These are phyloP conservation scores for Drosophila putrida DNA, from an alignment of 2,888 invertebrate genomes.

Conservation along the genomic window DNA sequence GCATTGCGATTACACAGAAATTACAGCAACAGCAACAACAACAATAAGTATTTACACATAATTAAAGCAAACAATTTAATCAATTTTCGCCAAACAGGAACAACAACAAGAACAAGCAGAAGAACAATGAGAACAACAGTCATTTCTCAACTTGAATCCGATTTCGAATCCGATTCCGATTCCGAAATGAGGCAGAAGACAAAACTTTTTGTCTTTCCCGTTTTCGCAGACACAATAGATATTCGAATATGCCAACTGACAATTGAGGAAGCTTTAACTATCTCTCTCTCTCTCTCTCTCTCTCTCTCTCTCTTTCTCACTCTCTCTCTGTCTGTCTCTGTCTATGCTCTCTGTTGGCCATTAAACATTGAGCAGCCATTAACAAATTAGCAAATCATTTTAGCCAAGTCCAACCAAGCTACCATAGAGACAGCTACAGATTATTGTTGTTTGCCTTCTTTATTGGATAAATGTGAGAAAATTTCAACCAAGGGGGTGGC, in stretches of 20 bases:
- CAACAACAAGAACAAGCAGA: not conserved
- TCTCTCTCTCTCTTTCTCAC: conserved; percentile 6
- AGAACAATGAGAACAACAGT: not conserved
- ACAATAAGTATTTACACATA: conserved; percentile 33
- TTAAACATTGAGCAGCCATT: conserved; percentile 69
- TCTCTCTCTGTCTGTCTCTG: not conserved
- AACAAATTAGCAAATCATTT: conserved; percentile 70
- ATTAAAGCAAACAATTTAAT: conserved; percentile 60
- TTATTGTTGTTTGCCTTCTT: conserved; percentile 35
- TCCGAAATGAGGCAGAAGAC: conserved; percentile 1
- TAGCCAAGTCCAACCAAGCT: conserved; percentile 29
- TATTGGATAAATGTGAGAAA: conserved; percentile 11
- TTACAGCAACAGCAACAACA: not conserved
- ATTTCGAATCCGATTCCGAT: conserved; percentile 8
- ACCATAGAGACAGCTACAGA: conserved; percentile 30
- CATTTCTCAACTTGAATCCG: conserved; percentile 47
- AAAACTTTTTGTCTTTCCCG: conserved; percentile 23
- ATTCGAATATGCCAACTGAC: conserved; percentile 39
- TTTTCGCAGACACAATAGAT: not conserved
- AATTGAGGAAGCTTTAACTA: conserved; percentile 24
- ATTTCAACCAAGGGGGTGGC: not conserved
- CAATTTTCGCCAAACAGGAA: conserved; percentile 34
- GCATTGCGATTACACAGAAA: conserved; percentile 21
- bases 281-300: not conserved
- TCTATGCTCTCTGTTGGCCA: conserved; percentile 31